Base-by-base conservation (phyloP, 2,797 vertebrate species). In the Microctenopoma steveboyesi region DNA sequence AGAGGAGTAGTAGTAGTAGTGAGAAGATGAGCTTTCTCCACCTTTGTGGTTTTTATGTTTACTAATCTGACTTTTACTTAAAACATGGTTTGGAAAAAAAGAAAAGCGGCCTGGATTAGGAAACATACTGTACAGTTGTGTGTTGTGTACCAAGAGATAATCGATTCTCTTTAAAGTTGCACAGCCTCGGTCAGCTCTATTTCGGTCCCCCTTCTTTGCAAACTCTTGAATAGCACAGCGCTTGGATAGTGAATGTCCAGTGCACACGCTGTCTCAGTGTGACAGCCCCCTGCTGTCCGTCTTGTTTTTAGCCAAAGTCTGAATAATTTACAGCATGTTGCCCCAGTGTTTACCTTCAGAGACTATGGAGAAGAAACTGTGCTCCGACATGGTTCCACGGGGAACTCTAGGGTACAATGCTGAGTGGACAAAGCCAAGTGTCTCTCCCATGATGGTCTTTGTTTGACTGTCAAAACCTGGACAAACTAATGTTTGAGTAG, bases 241-340 rank as follows among this genome's bases (percentile, higher is more conserved):
- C 80, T 76, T 63, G 49, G 43, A 49, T 58, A 74, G 78, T 89
- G 83, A 89, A 88, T 92, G 82, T 79, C 64, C 27, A 49, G 71
- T 35, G 56, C 43, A 40, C 58, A 39, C 39, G 37, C 63, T 62
- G 49, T 62, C 52, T 68, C 64, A 0, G 3, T 52, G 71, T 66
- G 83, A 76, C 86, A 71, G 74, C 81, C 83, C 76, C 85, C 86
- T 47, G 49, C 84, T 45, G 81, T 62, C 69, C 50, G 68, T 49
- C 60, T 75, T 69, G 74, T 85, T 87, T 89, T 87, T 74, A 79
- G 72, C 70, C 65, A 45, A 76, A 72, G 70, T 64, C 63, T 79
- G 72, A 83, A 89, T 89, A 85, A 92, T 91, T 89, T 90, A 87
- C 79, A 80, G 81, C 76, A 62, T 74, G 89, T 86, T 85, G 81